These are phyloP conservation scores for Pempheris klunzingeri DNA, from an alignment of 2,797 vertebrate species.

Conservation along the genomic window DNA sequence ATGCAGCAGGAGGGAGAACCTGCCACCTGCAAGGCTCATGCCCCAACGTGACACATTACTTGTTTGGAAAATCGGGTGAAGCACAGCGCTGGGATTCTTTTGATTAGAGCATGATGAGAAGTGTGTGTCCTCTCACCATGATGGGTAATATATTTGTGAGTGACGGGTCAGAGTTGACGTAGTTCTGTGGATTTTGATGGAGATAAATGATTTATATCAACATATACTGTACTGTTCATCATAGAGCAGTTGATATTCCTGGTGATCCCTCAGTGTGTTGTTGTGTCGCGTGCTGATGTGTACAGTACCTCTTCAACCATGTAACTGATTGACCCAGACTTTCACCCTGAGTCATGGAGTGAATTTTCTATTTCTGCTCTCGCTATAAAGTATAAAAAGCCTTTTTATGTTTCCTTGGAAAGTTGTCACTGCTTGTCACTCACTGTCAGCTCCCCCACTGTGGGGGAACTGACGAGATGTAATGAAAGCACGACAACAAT, in stretches of 20 bases:
- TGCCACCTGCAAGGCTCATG: slow-evolving; percentile 36
- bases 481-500: slow-evolving; percentile 43
- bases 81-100: slow-evolving; percentile 16
- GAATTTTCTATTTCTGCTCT: slow-evolving; percentile 27
- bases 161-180: slow-evolving; percentile 13
- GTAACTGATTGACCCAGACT: slow-evolving; percentile 37
- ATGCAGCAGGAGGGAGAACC: slow-evolving; percentile 50
- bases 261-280: slow-evolving; percentile 4
- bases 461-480: slow-evolving; percentile 50
- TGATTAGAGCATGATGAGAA: slow-evolving; percentile 24
- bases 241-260: not conserved
- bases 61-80: slow-evolving; percentile 47
- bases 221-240: not conserved
- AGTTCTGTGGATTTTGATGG: slow-evolving; percentile 5
- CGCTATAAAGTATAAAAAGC: slow-evolving; percentile 25
- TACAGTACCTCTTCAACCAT: slow-evolving; percentile 8
- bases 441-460: slow-evolving; percentile 64
- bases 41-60: slow-evolving; percentile 37
- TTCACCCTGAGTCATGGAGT: slow-evolving; percentile 15
- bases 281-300: slow-evolving; percentile 1
- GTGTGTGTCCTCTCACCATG: slow-evolving; percentile 3
- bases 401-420: slow-evolving; percentile 29
- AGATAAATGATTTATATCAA: slow-evolving; percentile 7
- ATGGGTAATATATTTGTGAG: slow-evolving; percentile 23
- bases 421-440: slow-evolving; percentile 54